Evolutionary conservation across 2,113 vertebrate genomes (phyloP).

Genomic region (Alces alces): DNA sequence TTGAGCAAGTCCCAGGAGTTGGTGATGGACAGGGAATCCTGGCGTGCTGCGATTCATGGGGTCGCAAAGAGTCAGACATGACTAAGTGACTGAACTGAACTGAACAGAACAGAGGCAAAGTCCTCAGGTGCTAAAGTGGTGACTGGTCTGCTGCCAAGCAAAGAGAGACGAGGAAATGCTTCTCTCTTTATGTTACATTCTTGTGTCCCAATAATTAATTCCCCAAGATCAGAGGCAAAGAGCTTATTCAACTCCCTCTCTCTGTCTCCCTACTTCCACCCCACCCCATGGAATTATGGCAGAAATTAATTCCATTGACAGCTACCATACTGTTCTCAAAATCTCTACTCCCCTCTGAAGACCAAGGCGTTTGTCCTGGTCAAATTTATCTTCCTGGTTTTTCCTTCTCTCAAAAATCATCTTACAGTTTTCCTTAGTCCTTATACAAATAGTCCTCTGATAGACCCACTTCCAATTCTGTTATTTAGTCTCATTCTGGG

Average conservation of each 20-base stretch:
- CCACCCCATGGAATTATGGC: background rate
- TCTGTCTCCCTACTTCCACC: background rate
- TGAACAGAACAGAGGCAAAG: background rate
- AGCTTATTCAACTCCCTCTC: background rate
- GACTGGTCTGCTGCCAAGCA: too few relatives aligned
- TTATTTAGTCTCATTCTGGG: background rate
- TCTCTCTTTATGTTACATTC: background rate
- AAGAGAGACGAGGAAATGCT: background rate
- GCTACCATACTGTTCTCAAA: background rate
- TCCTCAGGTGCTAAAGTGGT: background rate
- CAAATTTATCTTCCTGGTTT: background rate
- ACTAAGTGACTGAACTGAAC: background rate
- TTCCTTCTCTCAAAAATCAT: background rate
- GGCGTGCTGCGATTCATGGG: background rate
- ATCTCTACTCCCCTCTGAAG: background rate
- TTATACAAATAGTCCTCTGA: background rate
- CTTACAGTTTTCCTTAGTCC: background rate
- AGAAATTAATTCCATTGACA: background rate
- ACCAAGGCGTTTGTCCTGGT: background rate
- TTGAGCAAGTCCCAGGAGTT: background rate
- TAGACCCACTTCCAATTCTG: background rate
- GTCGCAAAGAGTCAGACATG: fast-evolving
- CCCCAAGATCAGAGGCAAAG: background rate
- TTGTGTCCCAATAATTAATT: background rate
- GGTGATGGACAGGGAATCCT: background rate